A percentile compares a stretch with the other conserved stretches of the same genome.
phyloP scores from a whole-genome alignment of 2,113 vertebrate species.

The Lepus timidus region DNA sequence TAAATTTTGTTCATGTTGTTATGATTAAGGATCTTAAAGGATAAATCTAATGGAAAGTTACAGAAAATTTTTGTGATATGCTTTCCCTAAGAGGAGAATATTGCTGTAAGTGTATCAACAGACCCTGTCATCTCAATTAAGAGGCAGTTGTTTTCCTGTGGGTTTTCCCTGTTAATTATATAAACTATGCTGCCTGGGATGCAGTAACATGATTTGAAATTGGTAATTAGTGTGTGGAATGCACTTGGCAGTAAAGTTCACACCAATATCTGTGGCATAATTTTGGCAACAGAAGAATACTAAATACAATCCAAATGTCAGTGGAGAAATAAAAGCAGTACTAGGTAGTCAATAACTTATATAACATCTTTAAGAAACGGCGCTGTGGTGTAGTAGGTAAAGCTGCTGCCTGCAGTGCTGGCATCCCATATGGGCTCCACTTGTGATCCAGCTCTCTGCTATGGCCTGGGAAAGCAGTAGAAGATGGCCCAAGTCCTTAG shows the following conservation, averaged over 20 bases:
- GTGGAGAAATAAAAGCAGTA: not conserved
- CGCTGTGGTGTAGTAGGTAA: no score
- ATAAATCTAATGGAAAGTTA: not conserved
- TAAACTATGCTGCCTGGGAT: constrained; percentile 9
- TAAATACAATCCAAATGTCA: constrained; percentile 44
- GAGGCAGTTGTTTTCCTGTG: not conserved
- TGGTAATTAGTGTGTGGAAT: constrained; percentile 53
- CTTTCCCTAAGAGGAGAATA: constrained; percentile 35
- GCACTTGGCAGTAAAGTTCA: not conserved
- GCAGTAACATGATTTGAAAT: constrained; percentile 59
- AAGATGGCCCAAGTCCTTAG: no score
- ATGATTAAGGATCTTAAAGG: constrained; percentile 8
- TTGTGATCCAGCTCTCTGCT: no score
- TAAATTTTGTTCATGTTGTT: constrained; percentile 16
- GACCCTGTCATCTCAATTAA: constrained; percentile 54
- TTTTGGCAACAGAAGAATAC: constrained; percentile 48
- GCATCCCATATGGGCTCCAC: no score
- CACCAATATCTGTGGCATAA: not conserved
- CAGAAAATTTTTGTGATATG: constrained; percentile 23
- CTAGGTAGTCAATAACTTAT: not conserved
- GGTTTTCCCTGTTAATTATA: constrained; percentile 11
- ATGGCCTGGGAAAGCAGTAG: no score
- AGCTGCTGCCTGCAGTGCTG: no score
- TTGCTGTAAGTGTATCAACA: not conserved
- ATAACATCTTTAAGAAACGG: not conserved